Evolutionary conservation across 2,888 invertebrate species (phyloP), one percentile per base, ranked within the genome.

Genomic region (Aleiodes alternator): DNA sequence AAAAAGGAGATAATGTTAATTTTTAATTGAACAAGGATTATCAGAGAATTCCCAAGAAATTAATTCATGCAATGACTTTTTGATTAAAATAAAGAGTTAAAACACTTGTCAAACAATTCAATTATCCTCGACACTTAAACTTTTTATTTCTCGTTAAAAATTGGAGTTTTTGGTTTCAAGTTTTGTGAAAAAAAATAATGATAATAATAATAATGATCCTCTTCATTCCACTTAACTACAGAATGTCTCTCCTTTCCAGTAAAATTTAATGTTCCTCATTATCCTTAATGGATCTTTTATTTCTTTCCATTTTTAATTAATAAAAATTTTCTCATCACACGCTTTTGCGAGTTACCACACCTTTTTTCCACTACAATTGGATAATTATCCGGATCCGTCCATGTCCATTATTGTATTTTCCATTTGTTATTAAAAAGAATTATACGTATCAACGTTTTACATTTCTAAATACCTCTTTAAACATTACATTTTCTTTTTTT

Each of bases 301-400:
- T n/a, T 50, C 55, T 61, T 31, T 29, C 12, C 38, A 43, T 51
- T 57, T 61, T 12, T 64, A 31, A 12, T 75, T 34, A 48, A 73
- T 70, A 66, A 68, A 66, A 53, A 43, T 69, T 61, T 29, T 16
- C 53, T 70, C 51, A 53, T 14, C n/a, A 61, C 31, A 16, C 55
- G 38, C 61, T 8, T 34, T n/a, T 59, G 8, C 57, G 5, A 16
- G 7, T 50, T 5, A 55, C 34, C 72, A 38, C 31, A 12, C 72
- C 23, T 64, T 38, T 23, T 64, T 43, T 64, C 73, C 48, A 34
- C 7, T 38, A 29, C 16, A 72, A 43, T 43, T 43, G 43, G 31
- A 50, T 34, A 53, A 51, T 55, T 75, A 71, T 68, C 61, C 71
- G 69, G 14, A 72, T 72, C 68, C 68, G 16, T 71, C 57, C 43